Evolutionary conservation across 2,888 invertebrate species (phyloP), one percentile per base, ranked within the genome.

Genomic region (Halictus quadricinctus): DNA sequence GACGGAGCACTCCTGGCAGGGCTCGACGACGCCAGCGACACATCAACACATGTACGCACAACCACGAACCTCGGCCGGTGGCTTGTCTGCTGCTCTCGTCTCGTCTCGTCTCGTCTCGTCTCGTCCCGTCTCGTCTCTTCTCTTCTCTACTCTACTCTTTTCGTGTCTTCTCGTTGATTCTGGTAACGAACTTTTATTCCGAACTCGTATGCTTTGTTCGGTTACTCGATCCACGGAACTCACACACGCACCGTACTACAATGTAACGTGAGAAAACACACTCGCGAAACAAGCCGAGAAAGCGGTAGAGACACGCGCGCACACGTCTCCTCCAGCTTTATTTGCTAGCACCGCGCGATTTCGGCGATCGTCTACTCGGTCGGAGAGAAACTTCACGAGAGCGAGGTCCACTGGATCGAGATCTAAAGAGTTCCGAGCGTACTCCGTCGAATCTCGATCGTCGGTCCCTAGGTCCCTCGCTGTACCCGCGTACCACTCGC

Each of bases 21-120:
- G 91, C 91, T 90, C 90, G 90, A 92, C 90, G 92, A 92, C 90
- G 90, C 92, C 92, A 92, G 91, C 92, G 92, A 92, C 92, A 84
- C 90, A 90, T 88, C 90, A 88, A 88, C 91, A 84, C 89, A 87
- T 85, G 78, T 81, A 88, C 88, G 84, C 86, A 87, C 88, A 85
- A 89, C 83, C 88, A 87, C 88, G 72, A 86, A 81, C 76, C 72
- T 87, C 86, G 81, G 80, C 86, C 80, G 81, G 84, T 82, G 74
- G 84, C 84, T 84, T 81, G 81, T 85, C 64, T 79, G 75, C 72
- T 58, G 48, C 58, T 54, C 54, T 21, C 54, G 21, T 21, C 54
- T 54, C 54, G 54, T 54, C 73, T 36, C 36, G 36, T 21, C 73
- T 79, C 73, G n/a, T 48, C 74, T 36, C 36, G 36, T 36, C 36